Conservation (phyloP, 1,140 invertebrate species). For the Acarapis woodi region DNA sequence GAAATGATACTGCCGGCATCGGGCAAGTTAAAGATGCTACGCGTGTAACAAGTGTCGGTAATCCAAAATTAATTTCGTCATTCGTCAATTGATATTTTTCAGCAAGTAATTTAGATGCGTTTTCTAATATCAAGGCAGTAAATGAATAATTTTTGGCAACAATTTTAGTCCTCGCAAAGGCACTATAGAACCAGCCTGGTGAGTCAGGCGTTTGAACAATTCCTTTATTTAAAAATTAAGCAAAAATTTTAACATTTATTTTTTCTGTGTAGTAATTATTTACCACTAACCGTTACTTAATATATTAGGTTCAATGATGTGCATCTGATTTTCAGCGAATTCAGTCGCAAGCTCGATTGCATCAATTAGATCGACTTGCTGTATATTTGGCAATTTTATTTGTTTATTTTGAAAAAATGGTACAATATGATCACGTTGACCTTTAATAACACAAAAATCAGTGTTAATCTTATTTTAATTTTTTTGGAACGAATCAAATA, state of each 20-base stretch:
- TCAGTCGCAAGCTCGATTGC: neutral
- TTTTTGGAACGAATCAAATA: too few species aligned
- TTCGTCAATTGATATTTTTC: constrained; percentile 19
- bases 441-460: too few species aligned
- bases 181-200: constrained; percentile 24
- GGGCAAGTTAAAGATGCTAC: constrained; percentile 21
- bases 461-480: too few species aligned
- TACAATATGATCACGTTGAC: too few species aligned
- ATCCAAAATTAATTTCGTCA: constrained; percentile 20
- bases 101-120: constrained; percentile 21
- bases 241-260: too few species aligned
- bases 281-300: too few species aligned
- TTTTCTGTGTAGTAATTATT: too few species aligned
- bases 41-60: constrained; percentile 21
- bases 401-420: too few species aligned
- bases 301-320: too few species aligned
- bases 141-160: constrained; percentile 22
- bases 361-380: too few species aligned
- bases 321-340: neutral
- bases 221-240: too few species aligned
- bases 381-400: too few species aligned
- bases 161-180: constrained; percentile 20
- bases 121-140: constrained; percentile 22
- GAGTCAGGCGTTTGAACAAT: constrained; percentile 18
- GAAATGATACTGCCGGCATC: constrained; percentile 19